Base-by-base conservation (phyloP, 2,113 vertebrate genomes). In the Dolichallabes microphthalmus region DNA sequence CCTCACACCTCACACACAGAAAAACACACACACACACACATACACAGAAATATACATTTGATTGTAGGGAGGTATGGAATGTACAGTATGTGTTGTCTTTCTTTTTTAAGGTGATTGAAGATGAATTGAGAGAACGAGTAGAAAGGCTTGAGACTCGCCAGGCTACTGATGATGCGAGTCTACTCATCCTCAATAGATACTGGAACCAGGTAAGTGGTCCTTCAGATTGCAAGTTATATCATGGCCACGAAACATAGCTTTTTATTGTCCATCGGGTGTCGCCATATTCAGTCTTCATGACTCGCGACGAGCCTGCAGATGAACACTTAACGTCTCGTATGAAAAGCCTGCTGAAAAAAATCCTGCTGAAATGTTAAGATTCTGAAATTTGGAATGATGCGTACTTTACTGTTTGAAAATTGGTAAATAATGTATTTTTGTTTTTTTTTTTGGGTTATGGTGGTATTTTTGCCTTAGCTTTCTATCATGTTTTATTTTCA, bases 151-250 rank as follows among this genome's bases (percentile, higher is more conserved):
- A 99, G 93, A 96, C 96, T 8, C 95, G 97, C 0, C 98, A 99
- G 92, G 98, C 97, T 53, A 99, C 98, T 0, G 98, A 99, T 20
- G 97, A 99, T 68, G 98, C 98, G 60, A 98, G 97, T 19, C 90
- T 99, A 14, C 92, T 99, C 55, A 99, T 99, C 77, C 95, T 99
- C 71, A 99, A 99, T 85, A 94, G 97, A 81, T 99, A 98, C 92
- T 99, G 98, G 98, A 99, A 97, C 90, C 98, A 99, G 95, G 98
- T 99, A 84, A 87, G 22, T 30, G 20, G 45, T 27, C 45, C n/a
- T 25, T 25, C 20, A 60, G 30, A 50, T 4, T 17, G 45, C 25
- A 50, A 19, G 75, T 52, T 73, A 4, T n/a, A 73, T 3, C 35
- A 45, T 20, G 69, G 17, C 32, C 32, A 1, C 9, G 22, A 10